Evolutionary conservation across 2,113 vertebrate species (phyloP), one percentile per base, ranked within the genome.

Genomic region (Cephalopholis sonnerati): DNA sequence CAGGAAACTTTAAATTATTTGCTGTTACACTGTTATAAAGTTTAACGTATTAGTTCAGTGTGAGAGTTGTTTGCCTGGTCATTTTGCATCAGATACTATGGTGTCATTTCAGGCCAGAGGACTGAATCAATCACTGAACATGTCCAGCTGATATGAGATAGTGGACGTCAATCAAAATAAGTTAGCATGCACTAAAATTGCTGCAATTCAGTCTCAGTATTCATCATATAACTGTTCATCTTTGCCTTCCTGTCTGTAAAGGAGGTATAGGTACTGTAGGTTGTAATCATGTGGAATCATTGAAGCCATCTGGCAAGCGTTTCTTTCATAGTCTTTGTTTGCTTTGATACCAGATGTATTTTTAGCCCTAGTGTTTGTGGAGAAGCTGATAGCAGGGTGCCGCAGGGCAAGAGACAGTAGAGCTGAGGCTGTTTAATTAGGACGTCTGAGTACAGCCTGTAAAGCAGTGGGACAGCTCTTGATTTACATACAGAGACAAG

Each of bases 301-400:
- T 61, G 68, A 50, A 54, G 46, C 32, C 81, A 54, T 82, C 58
- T 79, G 68, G 66, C 11, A 39, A 72, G 46, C 57, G 55, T 79
- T 69, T 80, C 70, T 89, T 44, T 83, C 50, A 27, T 59, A 62
- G 36, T 78, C 61, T 65, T 80, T 82, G 67, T 89, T 84, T 86
- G 54, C 57, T 82, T 88, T 91, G 89, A 89, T 82, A 85, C 62
- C 41, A 77, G 74, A 85, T 88, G 51, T 92, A 92, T 93, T 92
- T 93, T 93, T 93, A 91, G 89, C 66, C 18, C 13, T 44, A 58
- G 79, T 86, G 86, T 91, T 93, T 91, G 86, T 68, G 82, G 83
- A 81, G 84, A 75, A 80, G 77, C 73, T 90, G 92, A 93, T 94
- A 90, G 85, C 74, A 89, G 90, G 82, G 70, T 93, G 63, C 83